phyloP scores from a whole-genome alignment of 1,140 invertebrate species.

The Coelopa frigida region DNA sequence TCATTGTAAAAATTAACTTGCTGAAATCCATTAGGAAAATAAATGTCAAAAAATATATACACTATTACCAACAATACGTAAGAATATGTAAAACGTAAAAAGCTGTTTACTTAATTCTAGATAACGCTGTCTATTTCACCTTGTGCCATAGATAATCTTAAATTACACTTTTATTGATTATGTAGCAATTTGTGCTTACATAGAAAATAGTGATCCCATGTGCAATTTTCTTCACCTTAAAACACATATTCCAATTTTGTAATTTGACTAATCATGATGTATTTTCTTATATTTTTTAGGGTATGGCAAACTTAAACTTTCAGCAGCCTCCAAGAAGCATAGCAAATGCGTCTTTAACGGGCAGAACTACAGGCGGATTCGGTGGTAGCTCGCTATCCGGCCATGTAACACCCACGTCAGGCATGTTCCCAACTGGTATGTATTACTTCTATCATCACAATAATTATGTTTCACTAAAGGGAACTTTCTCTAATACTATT shows the following conservation, averaged over 20 bases:
- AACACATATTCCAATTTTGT: background rate
- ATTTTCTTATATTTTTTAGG: constrained; percentile 19
- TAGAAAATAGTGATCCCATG: background rate
- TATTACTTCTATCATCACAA: no score
- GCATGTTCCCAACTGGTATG: constrained; percentile 53
- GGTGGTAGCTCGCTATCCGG: constrained; percentile 54
- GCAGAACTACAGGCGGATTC: constrained; percentile 51
- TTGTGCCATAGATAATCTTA: background rate
- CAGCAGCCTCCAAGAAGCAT: constrained; percentile 70
- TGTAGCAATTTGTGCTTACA: background rate
- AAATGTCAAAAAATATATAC: no score
- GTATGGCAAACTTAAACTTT: constrained; percentile 77
- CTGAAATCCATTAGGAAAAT: no score
- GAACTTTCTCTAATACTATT: no score
- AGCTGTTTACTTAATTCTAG: no score
- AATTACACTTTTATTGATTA: background rate
- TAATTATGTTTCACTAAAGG: no score
- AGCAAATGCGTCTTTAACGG: constrained; percentile 58
- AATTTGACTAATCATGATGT: background rate
- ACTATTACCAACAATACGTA: no score
- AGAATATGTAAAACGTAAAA: no score
- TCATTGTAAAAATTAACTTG: no score
- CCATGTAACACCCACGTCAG: constrained; percentile 64
- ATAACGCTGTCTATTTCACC: background rate
- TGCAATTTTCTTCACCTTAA: background rate